A percentile compares a stretch with the other conserved stretches of the same genome.
Evolutionary conservation across 2,113 vertebrate species (phyloP).

Genomic region (Orthonyx spaldingii): DNA sequence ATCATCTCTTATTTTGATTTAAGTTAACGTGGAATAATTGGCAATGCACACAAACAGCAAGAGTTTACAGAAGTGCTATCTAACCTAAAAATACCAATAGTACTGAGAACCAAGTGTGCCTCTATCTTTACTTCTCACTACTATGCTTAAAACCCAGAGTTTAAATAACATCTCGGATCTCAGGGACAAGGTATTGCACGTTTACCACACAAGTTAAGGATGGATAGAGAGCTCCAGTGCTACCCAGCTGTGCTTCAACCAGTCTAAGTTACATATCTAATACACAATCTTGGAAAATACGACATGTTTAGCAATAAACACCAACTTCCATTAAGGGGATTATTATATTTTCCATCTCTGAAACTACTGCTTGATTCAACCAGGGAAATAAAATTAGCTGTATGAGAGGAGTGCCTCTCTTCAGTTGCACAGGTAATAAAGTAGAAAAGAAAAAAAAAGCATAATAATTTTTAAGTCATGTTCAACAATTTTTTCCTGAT

Average conservation of each 20-base stretch:
- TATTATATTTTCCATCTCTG: background rate
- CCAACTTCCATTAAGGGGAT: background rate
- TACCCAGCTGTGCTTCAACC: background rate
- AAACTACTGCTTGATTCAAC: background rate
- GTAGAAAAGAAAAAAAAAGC: background rate
- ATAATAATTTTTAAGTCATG: background rate
- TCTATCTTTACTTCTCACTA: background rate
- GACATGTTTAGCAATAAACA: background rate
- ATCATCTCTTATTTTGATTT: background rate
- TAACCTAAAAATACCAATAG: background rate
- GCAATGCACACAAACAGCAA: background rate
- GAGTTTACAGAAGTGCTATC: background rate
- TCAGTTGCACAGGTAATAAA: background rate
- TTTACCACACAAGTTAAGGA: background rate
- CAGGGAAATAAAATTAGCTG: slow-evolving; percentile 5
- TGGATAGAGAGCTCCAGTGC: background rate
- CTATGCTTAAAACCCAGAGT: background rate
- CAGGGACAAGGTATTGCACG: background rate
- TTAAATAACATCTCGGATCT: background rate
- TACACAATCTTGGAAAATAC: background rate
- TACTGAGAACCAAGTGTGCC: background rate
- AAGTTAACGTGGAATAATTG: background rate
- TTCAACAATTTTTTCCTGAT: background rate
- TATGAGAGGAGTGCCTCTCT: background rate
- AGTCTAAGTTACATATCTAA: background rate